Evolutionary conservation across 2,113 vertebrate genomes (phyloP).

Genomic region (Theristicus caerulescens): DNA sequence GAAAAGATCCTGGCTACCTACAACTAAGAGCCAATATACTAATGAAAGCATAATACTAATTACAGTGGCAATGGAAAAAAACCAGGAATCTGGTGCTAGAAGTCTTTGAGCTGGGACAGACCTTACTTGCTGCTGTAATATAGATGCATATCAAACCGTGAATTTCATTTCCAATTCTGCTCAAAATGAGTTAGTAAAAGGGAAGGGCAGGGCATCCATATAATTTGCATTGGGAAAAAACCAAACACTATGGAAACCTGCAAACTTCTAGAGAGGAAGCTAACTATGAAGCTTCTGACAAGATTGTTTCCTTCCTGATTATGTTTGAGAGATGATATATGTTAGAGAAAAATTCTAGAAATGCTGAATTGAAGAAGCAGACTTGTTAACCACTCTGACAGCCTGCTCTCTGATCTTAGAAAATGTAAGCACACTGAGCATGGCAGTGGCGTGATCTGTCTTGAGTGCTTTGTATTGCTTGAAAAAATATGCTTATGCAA

Average conservation of each 20-base stretch:
- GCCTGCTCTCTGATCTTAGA: conserved; percentile 1
- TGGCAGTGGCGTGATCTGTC: neutral
- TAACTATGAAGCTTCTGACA: conserved; percentile 4
- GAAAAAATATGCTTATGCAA: neutral
- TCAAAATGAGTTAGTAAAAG: neutral
- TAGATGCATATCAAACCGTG: neutral
- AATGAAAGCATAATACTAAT: neutral
- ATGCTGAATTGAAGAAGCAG: neutral
- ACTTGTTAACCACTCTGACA: neutral
- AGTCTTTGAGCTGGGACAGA: neutral
- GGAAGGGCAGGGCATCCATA: neutral
- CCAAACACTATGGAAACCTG: neutral
- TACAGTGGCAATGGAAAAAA: neutral
- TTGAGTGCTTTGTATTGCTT: neutral
- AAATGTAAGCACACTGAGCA: neutral
- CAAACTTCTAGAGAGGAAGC: neutral
- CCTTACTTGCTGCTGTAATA: neutral
- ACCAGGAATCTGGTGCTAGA: neutral
- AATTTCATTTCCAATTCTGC: neutral
- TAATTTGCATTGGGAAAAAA: neutral
- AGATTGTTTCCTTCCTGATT: conserved; percentile 27
- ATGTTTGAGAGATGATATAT: neutral
- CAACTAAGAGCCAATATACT: neutral
- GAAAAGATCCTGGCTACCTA: neutral
- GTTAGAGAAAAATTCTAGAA: conserved; percentile 13